Conservation (phyloP, 2,797 vertebrate species). For the Philypnodon macrostomus region DNA sequence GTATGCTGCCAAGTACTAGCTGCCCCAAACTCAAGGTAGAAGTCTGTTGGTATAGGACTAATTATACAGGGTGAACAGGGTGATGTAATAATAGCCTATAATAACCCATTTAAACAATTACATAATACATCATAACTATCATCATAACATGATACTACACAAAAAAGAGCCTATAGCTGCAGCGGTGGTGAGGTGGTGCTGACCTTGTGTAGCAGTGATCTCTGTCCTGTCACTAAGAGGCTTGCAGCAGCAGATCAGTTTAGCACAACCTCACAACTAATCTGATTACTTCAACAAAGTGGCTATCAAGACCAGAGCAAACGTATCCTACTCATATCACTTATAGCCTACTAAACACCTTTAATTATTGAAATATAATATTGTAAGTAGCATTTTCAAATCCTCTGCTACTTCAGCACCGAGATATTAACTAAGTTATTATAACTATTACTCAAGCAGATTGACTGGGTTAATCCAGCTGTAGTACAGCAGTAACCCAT, state of each 20-base stretch:
- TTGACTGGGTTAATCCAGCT: conserved; percentile 24
- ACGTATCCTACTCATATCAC: conserved; percentile 16
- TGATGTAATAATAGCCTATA: too few species aligned
- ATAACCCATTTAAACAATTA: too few species aligned
- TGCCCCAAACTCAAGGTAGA: too few species aligned
- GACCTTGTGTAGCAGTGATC: conserved; percentile 70
- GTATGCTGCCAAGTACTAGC: too few species aligned
- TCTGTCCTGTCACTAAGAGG: conserved; percentile 71
- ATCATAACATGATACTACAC: neutral
- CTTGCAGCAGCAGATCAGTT: conserved; percentile 75
- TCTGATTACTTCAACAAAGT: conserved; percentile 76
- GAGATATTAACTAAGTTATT: neutral
- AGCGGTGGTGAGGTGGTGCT: conserved; percentile 25
- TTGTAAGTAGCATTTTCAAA: too few species aligned
- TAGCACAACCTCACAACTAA: conserved; percentile 75
- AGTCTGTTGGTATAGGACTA: too few species aligned
- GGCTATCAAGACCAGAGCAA: conserved; percentile 52
- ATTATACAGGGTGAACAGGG: too few species aligned
- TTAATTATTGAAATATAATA: too few species aligned
- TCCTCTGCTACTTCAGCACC: too few species aligned
- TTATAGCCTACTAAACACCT: neutral
- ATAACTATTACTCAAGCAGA: neutral
- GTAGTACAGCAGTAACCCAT: conserved; percentile 11
- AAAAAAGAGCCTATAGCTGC: neutral
- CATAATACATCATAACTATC: too few species aligned